Evolutionary conservation across 35 echinoderm and acorn worm genomes (phyloP).

Genomic region (Stichopus chloronotus): DNA sequence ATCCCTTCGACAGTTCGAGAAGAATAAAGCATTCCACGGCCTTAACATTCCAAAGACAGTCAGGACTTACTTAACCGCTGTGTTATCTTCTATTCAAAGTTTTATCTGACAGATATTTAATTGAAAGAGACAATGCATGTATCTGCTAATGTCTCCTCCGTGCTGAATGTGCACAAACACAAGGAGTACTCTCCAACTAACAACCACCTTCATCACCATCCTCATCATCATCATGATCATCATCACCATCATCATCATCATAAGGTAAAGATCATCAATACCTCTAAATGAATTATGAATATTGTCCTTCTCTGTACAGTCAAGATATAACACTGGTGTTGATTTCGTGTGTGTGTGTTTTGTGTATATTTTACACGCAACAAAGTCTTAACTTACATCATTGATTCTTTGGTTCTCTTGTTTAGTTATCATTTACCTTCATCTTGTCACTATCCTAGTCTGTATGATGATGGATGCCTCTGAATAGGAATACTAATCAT

Average conservation of each 20-base stretch:
- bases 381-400: no score
- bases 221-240: constrained; percentile 53
- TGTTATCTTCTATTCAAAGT: neutral
- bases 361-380: no score
- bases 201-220: constrained; percentile 53
- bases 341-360: no score
- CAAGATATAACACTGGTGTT: no score
- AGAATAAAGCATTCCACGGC: constrained; percentile 17
- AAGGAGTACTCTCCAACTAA: constrained; percentile 52
- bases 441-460: no score
- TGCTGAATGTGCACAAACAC: constrained; percentile 66
- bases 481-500: no score
- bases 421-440: no score
- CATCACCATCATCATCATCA: constrained; percentile 61
- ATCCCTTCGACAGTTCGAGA: no score
- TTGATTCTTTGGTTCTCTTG: no score
- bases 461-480: no score
- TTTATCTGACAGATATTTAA: neutral
- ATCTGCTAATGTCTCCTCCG: constrained; percentile 82
- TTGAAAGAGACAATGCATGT: constrained; percentile 71
- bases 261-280: neutral
- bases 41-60: constrained; percentile 10
- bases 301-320: no score
- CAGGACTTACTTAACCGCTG: neutral
- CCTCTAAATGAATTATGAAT: neutral